Evolutionary conservation across 2,797 vertebrate genomes (phyloP).

Genomic region (Dermochelys coriacea): DNA sequence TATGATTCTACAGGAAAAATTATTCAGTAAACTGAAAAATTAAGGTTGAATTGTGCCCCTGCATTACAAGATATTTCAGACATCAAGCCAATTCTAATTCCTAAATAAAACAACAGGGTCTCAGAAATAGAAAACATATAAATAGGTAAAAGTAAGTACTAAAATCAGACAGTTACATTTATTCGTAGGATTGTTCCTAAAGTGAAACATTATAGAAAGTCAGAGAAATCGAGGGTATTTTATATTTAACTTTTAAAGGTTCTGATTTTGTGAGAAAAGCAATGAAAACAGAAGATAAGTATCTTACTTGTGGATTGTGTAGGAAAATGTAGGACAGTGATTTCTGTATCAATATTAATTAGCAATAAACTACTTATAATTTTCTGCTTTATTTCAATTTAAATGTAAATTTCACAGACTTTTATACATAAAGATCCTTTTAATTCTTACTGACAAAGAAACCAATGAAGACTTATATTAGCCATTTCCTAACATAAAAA

Average conservation of each 20-base stretch:
- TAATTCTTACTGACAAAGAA: slow-evolving; percentile 61
- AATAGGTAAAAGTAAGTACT: not conserved
- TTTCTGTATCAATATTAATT: slow-evolving; percentile 59
- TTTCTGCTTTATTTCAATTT: slow-evolving; percentile 65
- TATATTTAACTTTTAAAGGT: slow-evolving; percentile 4
- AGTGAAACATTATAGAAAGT: slow-evolving; percentile 34
- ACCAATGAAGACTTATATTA: slow-evolving; percentile 45
- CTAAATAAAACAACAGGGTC: not conserved
- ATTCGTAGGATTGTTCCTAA: not conserved
- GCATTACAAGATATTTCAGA: not conserved
- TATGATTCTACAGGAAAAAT: slow-evolving; percentile 12
- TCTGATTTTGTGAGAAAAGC: slow-evolving; percentile 35
- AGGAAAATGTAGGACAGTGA: slow-evolving; percentile 7
- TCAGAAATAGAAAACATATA: not conserved
- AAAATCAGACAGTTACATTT: not conserved
- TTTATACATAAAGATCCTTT: slow-evolving; percentile 43
- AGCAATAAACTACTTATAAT: slow-evolving; percentile 6
- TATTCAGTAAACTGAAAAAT: not conserved
- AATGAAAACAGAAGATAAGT: slow-evolving; percentile 39
- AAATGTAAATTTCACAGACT: slow-evolving; percentile 64
- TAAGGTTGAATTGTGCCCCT: not conserved
- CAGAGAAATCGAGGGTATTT: slow-evolving; percentile 17
- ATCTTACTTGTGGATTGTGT: slow-evolving; percentile 38
- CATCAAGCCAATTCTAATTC: not conserved
- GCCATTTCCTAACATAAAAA: not conserved